These are phyloP conservation scores for Cairina moschata DNA, from an alignment of 2,113 vertebrate genomes.

Conservation along the genomic window DNA sequence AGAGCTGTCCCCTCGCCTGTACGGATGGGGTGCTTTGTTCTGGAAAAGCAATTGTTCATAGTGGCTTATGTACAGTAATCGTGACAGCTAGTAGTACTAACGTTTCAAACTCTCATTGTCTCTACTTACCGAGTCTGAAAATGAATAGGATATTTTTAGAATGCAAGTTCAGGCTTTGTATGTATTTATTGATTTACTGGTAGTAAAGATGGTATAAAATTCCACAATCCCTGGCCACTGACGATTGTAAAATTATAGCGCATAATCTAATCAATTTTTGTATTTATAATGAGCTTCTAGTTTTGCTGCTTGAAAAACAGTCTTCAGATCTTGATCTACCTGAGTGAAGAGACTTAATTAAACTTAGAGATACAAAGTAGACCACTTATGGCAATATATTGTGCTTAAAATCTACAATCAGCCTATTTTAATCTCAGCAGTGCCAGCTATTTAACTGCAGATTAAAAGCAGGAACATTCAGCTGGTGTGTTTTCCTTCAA, in stretches of 20 bases:
- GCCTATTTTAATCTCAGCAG: neutral
- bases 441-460: neutral
- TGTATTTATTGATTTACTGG: neutral
- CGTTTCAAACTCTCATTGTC: neutral
- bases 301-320: neutral
- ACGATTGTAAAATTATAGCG: neutral
- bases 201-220: neutral
- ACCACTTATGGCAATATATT: neutral
- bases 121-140: neutral
- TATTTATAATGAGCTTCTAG: neutral
- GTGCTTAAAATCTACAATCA: neutral
- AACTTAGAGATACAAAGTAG: neutral
- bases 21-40: neutral
- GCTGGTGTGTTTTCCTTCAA: neutral
- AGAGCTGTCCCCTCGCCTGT: neutral
- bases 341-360: neutral
- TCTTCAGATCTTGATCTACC: neutral
- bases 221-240: neutral
- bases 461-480: neutral
- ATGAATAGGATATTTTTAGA: conserved; percentile 3
- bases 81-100: neutral
- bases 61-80: neutral
- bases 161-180: neutral
- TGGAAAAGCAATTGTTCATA: neutral
- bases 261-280: neutral